Percentiles rank a stretch among this genome's conserved stretches.
Conservation (phyloP, 1,140 invertebrate genomes). For the Tetramorium parvispinum region DNA sequence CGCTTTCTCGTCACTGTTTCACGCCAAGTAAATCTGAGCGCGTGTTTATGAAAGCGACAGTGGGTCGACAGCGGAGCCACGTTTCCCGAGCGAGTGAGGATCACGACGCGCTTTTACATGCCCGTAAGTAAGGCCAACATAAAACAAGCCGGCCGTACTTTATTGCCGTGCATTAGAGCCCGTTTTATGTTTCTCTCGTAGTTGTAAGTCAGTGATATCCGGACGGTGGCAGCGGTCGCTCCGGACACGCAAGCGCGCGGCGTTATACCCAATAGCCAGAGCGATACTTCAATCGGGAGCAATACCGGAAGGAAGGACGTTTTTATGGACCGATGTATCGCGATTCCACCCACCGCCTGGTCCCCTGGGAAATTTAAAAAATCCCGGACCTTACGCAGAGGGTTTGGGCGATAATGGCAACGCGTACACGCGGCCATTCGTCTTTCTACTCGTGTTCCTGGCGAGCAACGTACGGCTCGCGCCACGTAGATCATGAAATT, state of each 20-base stretch:
- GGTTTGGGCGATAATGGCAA: slow-evolving; percentile 14
- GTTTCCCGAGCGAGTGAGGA: not conserved
- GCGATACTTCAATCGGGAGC: slow-evolving; percentile 58
- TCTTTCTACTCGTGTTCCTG: not conserved
- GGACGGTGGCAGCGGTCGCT: not conserved
- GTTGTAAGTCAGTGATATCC: slow-evolving; percentile 30
- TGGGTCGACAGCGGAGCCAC: not conserved
- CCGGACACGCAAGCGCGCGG: not conserved
- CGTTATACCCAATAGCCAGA: slow-evolving; percentile 19
- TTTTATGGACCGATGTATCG: slow-evolving; percentile 27
- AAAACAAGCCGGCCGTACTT: slow-evolving; percentile 24
- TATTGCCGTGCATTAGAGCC: slow-evolving; percentile 51
- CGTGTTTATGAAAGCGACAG: slow-evolving; percentile 19
- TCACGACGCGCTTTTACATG: slow-evolving; percentile 39
- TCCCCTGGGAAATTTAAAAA: slow-evolving; percentile 70
- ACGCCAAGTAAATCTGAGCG: slow-evolving; percentile 3
- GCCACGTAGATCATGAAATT: slow-evolving; percentile 37
- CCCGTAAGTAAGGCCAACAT: slow-evolving; percentile 45
- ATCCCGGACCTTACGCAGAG: slow-evolving; percentile 49
- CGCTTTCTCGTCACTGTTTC: slow-evolving; percentile 20
- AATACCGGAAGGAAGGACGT: slow-evolving; percentile 19
- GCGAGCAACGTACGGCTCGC: not conserved
- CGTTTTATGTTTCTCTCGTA: slow-evolving; percentile 52
- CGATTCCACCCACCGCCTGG: not conserved
- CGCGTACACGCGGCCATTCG: slow-evolving; percentile 42